Evolutionary conservation across 2,888 invertebrate genomes (phyloP).

Genomic region (Heteropelma amictum): DNA sequence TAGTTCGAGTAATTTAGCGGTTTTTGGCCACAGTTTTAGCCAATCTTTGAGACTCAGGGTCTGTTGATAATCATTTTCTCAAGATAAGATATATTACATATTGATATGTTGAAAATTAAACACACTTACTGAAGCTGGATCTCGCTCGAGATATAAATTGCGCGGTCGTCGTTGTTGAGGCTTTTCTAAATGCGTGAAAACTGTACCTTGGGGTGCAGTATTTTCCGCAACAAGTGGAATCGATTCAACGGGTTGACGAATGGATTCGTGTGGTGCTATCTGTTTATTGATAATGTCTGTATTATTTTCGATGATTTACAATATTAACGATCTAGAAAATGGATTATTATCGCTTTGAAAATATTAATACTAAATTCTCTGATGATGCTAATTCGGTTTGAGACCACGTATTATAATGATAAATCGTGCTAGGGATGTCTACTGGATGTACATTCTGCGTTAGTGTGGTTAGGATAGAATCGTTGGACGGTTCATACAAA

Average conservation of each 20-base stretch:
- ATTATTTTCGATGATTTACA: too few species aligned
- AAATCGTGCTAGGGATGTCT: neutral
- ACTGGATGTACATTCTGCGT: neutral
- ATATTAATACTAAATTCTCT: neutral
- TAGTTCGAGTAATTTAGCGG: neutral
- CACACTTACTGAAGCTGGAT: too few species aligned
- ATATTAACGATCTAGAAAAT: too few species aligned
- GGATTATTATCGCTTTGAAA: neutral
- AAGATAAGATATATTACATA: neutral
- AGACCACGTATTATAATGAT: neutral
- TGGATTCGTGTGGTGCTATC: too few species aligned
- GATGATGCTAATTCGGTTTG: neutral
- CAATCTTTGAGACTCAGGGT: neutral
- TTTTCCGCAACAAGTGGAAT: too few species aligned
- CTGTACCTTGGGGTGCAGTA: too few species aligned
- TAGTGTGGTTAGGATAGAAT: neutral
- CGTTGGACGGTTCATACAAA: neutral
- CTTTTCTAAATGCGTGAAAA: too few species aligned
- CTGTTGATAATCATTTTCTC: neutral
- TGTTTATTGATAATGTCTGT: too few species aligned
- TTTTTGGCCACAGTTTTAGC: neutral
- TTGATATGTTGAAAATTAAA: neutral
- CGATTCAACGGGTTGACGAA: too few species aligned
- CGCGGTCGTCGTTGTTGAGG: too few species aligned
- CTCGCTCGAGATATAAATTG: too few species aligned